Percentiles rank a stretch among this genome's conserved stretches.
Evolutionary conservation across 2,113 vertebrate genomes (phyloP).

Genomic region (Corythornis vintsioides): DNA sequence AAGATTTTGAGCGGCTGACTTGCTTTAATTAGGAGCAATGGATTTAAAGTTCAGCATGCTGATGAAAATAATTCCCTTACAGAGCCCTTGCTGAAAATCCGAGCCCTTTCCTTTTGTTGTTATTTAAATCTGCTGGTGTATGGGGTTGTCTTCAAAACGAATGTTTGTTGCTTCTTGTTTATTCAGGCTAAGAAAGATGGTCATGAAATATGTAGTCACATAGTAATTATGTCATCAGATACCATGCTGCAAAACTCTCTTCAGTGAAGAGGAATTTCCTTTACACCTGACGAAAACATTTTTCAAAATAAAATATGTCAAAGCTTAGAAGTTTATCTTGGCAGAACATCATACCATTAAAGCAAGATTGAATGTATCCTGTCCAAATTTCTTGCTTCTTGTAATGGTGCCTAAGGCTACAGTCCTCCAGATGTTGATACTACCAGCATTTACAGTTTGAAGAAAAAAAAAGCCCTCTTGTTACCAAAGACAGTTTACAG

Average conservation of each 20-base stretch:
- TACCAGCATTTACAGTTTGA: conserved; percentile 39
- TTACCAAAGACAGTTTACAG: neutral
- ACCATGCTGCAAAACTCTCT: conserved; percentile 23
- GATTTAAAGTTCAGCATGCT: conserved; percentile 10
- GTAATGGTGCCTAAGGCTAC: conserved; percentile 69
- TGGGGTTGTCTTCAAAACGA: neutral
- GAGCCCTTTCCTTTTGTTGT: neutral
- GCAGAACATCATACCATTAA: conserved; percentile 73
- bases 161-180: conserved; percentile 50
- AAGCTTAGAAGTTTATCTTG: conserved; percentile 78
- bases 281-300: conserved; percentile 77
- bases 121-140: neutral
- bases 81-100: neutral
- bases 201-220: conserved; percentile 27
- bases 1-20: neutral
- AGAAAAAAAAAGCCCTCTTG: neutral
- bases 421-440: conserved; percentile 73
- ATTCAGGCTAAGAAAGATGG: conserved; percentile 55
- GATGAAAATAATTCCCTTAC: conserved; percentile 10
- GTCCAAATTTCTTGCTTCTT: conserved; percentile 79
- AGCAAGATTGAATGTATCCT: conserved; percentile 81
- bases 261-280: conserved; percentile 75
- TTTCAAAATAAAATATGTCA: conserved; percentile 76
- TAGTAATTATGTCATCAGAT: conserved; percentile 63
- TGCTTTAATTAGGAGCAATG: conserved; percentile 36